Percentiles rank a stretch among this genome's conserved stretches.
Conservation (phyloP, 2,888 invertebrate genomes). For the Drosophila mayaguana region DNA sequence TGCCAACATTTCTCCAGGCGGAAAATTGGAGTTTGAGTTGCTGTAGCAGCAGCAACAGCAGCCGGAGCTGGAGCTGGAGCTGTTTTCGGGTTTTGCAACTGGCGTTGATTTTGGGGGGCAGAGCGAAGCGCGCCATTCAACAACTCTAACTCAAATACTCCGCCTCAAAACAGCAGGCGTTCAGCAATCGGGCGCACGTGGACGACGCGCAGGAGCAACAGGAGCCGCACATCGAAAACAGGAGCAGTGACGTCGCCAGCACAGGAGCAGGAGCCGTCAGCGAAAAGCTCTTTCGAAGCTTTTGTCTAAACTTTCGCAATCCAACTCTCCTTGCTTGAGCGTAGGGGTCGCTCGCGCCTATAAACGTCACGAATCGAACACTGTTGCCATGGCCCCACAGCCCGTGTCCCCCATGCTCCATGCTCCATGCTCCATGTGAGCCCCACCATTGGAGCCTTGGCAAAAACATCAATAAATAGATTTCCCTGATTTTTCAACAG, state of each 20-base stretch:
- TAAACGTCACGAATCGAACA: constrained; percentile 49
- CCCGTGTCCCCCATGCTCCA: no score
- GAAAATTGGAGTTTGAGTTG: constrained; percentile 32
- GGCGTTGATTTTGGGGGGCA: not conserved
- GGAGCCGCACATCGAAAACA: constrained; percentile 53
- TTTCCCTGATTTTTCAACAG: constrained; percentile 84
- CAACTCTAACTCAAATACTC: constrained; percentile 84
- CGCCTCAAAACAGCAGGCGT: constrained; percentile 82
- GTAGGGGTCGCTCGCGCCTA: constrained; percentile 20
- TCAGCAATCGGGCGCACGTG: constrained; percentile 48
- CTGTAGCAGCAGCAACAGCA: not conserved
- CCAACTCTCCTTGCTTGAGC: constrained; percentile 8
- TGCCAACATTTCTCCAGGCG: constrained; percentile 29
- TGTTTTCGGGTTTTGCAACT: not conserved
- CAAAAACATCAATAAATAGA: constrained; percentile 84
- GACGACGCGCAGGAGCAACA: constrained; percentile 56
- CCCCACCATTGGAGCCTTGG: constrained; percentile 34
- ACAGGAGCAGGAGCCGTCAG: constrained; percentile 17
- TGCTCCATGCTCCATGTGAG: constrained; percentile 4
- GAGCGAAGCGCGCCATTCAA: constrained; percentile 66
- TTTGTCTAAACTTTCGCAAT: constrained; percentile 3
- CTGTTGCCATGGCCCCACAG: constrained; percentile 23
- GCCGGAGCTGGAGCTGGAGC: not conserved
- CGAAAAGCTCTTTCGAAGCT: constrained; percentile 41
- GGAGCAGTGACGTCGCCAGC: constrained; percentile 68